Evolutionary conservation across 92 coral and sea anemone species (phyloP).

Genomic region (Blastomussa wellsi): DNA sequence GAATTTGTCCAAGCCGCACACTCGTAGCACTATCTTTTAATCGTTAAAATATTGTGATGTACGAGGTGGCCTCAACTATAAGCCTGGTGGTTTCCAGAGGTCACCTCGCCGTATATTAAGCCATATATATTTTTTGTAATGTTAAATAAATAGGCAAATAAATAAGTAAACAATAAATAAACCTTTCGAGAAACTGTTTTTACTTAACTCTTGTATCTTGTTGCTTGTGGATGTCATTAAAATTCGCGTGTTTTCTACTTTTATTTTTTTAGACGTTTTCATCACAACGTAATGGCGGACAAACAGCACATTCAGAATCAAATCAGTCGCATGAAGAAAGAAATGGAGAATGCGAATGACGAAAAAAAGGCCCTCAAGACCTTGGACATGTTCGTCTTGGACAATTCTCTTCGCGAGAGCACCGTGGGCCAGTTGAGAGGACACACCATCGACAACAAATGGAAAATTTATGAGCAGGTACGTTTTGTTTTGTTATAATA

Average conservation of each 20-base stretch:
- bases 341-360: background rate
- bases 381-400: slow-evolving; percentile 68
- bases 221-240: background rate
- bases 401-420: slow-evolving; percentile 84
- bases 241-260: background rate
- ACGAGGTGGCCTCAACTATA: too few species aligned
- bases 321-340: background rate
- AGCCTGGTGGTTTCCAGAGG: too few species aligned
- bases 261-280: background rate
- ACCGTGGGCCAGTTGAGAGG: slow-evolving; percentile 84
- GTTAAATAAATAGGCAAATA: too few species aligned
- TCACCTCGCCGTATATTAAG: too few species aligned
- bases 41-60: too few species aligned
- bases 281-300: background rate
- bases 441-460: slow-evolving; percentile 80
- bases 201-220: too few species aligned
- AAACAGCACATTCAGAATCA: background rate
- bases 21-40: too few species aligned
- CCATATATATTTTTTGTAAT: too few species aligned
- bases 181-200: too few species aligned
- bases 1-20: too few species aligned
- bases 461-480: slow-evolving; percentile 79
- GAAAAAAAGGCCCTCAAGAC: slow-evolving; percentile 17
- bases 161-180: too few species aligned
- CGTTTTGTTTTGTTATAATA: background rate